Evolutionary conservation across 1,140 invertebrate species (phyloP).

Genomic region (Pollicipes pollicipes): DNA sequence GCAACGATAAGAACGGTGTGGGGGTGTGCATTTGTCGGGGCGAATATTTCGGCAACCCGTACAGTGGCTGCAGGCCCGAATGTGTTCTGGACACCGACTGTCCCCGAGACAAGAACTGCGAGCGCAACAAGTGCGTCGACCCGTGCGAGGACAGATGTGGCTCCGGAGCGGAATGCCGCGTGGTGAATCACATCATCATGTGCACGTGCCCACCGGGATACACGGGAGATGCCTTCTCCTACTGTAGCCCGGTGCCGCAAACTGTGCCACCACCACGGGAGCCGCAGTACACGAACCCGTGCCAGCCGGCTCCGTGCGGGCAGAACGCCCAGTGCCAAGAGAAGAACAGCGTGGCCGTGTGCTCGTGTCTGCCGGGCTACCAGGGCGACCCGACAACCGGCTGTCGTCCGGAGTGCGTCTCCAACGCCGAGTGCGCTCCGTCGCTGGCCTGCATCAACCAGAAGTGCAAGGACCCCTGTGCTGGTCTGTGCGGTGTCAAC

Average conservation of each 20-base stretch:
- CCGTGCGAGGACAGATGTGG: conserved; percentile 21
- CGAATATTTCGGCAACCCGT: conserved; percentile 48
- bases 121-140: conserved; percentile 30
- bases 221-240: conserved; percentile 22
- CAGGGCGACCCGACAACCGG: conserved; percentile 12
- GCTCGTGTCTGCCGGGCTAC: conserved; percentile 15
- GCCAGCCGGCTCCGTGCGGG: conserved; percentile 45
- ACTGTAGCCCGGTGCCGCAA: no score
- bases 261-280: conserved; percentile 24
- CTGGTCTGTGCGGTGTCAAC: conserved; percentile 21
- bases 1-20: conserved; percentile 37
- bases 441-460: conserved; percentile 50
- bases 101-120: conserved; percentile 31
- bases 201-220: conserved; percentile 17
- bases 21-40: conserved; percentile 55
- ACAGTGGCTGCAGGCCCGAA: conserved; percentile 40
- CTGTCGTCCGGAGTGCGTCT: conserved; percentile 51
- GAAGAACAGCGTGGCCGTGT: conserved; percentile 17
- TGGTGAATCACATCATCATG: conserved; percentile 18
- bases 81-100: conserved; percentile 56
- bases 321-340: conserved; percentile 16
- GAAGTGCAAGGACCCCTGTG: conserved; percentile 53
- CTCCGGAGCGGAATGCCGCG: conserved; percentile 18
- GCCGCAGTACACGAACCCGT: conserved; percentile 36
- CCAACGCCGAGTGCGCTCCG: conserved; percentile 56